phyloP scores from a whole-genome alignment of 1,140 invertebrate species.

The Sinonovacula constricta region DNA sequence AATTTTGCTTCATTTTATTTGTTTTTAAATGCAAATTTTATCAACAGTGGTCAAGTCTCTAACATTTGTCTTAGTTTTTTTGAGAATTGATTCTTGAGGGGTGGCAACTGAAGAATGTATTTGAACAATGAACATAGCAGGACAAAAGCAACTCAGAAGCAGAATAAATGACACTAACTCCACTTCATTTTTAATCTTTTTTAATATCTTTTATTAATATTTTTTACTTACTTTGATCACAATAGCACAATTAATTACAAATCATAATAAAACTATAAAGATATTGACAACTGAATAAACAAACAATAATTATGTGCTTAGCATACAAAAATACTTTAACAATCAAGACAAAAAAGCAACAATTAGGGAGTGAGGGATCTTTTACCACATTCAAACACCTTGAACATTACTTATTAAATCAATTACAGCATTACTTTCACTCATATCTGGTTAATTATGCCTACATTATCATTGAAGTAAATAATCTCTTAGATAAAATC shows the following conservation, averaged over 20 bases:
- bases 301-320: background rate
- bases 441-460: background rate
- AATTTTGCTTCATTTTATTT: too few relatives aligned
- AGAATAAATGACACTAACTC: too few relatives aligned
- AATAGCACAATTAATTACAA: background rate
- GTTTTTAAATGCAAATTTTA: too few relatives aligned
- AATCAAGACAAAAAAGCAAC: too few relatives aligned
- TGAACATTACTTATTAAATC: background rate
- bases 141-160: too few relatives aligned
- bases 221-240: background rate
- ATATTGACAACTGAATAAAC: background rate
- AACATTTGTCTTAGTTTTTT: too few relatives aligned
- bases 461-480: background rate
- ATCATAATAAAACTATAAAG: background rate
- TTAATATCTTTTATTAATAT: background rate
- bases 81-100: too few relatives aligned
- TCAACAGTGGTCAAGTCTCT: too few relatives aligned
- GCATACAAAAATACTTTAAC: background rate
- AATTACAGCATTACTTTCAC: background rate
- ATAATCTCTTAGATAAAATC: background rate
- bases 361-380: too few relatives aligned
- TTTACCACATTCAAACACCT: background rate
- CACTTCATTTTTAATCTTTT: background rate
- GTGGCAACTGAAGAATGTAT: too few relatives aligned
- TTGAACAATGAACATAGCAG: too few relatives aligned